Evolutionary conservation across 2,797 vertebrate genomes (phyloP).

Genomic region (Premnoplex brunnescens): DNA sequence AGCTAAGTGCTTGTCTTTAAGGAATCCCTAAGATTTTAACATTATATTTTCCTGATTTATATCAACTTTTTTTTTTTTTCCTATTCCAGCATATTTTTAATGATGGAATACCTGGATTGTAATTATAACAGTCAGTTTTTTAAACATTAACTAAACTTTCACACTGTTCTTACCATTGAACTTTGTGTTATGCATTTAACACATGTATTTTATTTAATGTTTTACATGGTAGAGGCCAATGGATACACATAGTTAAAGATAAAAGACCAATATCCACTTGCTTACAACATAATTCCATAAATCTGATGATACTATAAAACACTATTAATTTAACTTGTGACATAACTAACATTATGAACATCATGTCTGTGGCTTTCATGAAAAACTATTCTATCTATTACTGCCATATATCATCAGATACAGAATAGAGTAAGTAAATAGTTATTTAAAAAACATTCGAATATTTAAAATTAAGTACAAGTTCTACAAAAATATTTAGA

Average conservation of each 20-base stretch:
- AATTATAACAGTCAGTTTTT: not conserved
- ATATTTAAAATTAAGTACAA: not conserved
- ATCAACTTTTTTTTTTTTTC: not conserved
- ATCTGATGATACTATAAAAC: not conserved
- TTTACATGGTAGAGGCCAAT: not conserved
- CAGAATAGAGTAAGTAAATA: not conserved
- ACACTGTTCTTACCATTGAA: not conserved
- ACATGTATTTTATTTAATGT: constrained; percentile 1
- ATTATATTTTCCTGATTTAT: not conserved
- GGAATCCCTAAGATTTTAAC: not conserved
- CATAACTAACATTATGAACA: not conserved
- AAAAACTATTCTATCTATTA: not conserved
- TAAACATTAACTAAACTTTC: constrained; percentile 42
- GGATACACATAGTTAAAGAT: not conserved
- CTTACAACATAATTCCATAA: not conserved
- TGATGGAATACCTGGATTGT: not conserved
- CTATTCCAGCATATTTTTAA: not conserved
- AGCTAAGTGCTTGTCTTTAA: not conserved
- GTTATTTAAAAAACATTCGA: not conserved
- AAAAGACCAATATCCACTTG: not conserved
- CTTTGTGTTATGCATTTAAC: constrained; percentile 31
- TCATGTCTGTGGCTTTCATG: not conserved
- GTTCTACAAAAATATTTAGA: not conserved
- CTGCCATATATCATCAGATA: not conserved
- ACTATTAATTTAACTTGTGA: not conserved